A percentile compares a stretch with the other conserved stretches of the same genome.
Evolutionary conservation across 1,140 invertebrate genomes (phyloP).

Genomic region (Pogonus chalceus): DNA sequence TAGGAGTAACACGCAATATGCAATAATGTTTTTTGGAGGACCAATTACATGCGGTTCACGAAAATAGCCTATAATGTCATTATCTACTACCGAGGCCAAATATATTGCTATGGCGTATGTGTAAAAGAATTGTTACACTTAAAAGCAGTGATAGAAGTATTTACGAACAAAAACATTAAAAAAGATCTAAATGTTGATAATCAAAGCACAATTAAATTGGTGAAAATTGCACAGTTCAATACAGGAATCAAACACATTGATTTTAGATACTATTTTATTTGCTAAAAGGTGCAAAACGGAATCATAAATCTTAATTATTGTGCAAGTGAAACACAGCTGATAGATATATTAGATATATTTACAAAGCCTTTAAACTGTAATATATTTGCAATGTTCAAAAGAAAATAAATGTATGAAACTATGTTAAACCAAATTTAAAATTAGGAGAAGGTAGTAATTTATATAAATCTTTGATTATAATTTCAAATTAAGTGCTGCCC

Average conservation of each 20-base stretch:
- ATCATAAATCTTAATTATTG: slow-evolving; percentile 10
- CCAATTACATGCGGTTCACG: slow-evolving; percentile 20
- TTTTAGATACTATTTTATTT: slow-evolving; percentile 26
- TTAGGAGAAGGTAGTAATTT: no score
- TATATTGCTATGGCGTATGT: slow-evolving; percentile 22
- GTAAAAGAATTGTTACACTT: slow-evolving; percentile 21
- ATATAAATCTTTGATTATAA: no score
- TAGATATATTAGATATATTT: no score
- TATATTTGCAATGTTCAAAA: no score
- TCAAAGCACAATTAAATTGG: slow-evolving; percentile 21
- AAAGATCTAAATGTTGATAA: slow-evolving; percentile 19
- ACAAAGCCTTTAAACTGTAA: no score
- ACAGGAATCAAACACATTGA: slow-evolving; percentile 28
- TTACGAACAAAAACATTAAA: slow-evolving; percentile 4
- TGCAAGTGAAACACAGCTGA: slow-evolving; percentile 12
- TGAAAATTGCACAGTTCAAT: slow-evolving; percentile 18
- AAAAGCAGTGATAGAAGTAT: slow-evolving; percentile 9
- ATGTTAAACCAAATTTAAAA: no score
- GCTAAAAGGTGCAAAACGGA: slow-evolving; percentile 14
- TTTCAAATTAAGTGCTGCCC: no score
- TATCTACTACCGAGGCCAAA: no score
- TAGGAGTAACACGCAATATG: slow-evolving; percentile 12
- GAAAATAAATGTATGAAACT: no score
- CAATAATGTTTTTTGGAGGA: slow-evolving; percentile 10
- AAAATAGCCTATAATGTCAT: slow-evolving; percentile 20